A percentile compares a stretch with the other conserved stretches of the same genome.
phyloP scores from a whole-genome alignment of 1,140 invertebrate species.

The Achatina immaculata region DNA sequence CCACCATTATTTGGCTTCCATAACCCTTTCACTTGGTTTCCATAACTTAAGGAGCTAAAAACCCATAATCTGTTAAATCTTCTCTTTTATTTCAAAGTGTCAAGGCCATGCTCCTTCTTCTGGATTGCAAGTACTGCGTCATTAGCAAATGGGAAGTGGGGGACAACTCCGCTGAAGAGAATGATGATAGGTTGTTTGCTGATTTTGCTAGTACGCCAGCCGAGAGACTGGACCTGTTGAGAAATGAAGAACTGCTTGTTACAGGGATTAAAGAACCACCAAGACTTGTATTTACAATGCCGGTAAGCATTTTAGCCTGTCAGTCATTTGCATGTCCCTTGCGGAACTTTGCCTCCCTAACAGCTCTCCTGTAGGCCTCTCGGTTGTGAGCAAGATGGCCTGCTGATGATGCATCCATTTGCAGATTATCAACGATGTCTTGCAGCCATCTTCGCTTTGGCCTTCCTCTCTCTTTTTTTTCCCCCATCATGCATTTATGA shows the following conservation, averaged over 20 bases:
- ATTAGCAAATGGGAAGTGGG: constrained; percentile 48
- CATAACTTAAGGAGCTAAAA: not conserved
- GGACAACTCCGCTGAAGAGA: constrained; percentile 32
- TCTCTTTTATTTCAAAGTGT: constrained; percentile 61
- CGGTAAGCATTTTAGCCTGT: not conserved
- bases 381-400: no score
- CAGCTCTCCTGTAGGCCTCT: no score
- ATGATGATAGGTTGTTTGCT: constrained; percentile 23
- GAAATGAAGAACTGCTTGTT: constrained; percentile 41
- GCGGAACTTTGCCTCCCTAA: no score
- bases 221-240: constrained; percentile 35
- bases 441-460: no score
- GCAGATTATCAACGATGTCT: no score
- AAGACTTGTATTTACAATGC: not conserved
- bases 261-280: constrained; percentile 44
- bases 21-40: no score
- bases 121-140: constrained; percentile 72
- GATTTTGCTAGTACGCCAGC: constrained; percentile 1
- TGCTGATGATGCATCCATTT: no score
- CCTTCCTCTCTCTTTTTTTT: no score
- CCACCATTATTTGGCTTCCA: no score
- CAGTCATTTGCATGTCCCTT: no score
- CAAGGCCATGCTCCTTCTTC: constrained; percentile 71
- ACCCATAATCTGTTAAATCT: not conserved
- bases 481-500: no score